Evolutionary conservation across 2,797 vertebrate genomes (phyloP), one percentile per base, ranked within the genome.

Genomic region (Sebastes miniatus): DNA sequence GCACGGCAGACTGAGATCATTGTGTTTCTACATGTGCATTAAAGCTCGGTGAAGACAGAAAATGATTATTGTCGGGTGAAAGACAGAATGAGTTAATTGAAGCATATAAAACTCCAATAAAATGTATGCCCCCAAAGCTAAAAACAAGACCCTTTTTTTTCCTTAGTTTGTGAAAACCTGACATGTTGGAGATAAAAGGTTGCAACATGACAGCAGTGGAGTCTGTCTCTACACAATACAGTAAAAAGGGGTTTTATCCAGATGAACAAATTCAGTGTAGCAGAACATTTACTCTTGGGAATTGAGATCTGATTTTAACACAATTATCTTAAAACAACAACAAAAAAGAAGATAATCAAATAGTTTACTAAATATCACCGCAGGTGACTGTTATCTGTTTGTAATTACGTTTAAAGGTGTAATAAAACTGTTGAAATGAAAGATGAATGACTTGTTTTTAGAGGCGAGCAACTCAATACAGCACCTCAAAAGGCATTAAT

Each of bases 401-500:
- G 89, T 91, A 93, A 92, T 94, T 91, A 89, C 73, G 86, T 88
- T 88, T 87, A 89, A 92, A 91, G 86, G 83, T 89, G 86, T 91
- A 93, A 92, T 93, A 90, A 93, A 92, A 89, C 78, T 83, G 91
- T 79, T 90, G 83, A 90, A 92, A 92, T 91, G 88, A 90, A 94
- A 93, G 94, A 95, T 89, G 82, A 93, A 95, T 39, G 89, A 87
- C 89, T 93, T 94, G 93, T 92, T 94, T 93, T 94, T 83, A 91
- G 83, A 92, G 83, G 89, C 87, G 74, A 81, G 85, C 87, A 72
- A 84, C 91, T 93, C 91, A 89, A 92, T 92, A 87, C 83, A 36
- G 87, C 83, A 77, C 87, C 90, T 92, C 84, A 91, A 91, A 91
- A 92, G 87, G 90, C 92, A 89, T 93, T 92, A 92, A 93, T 90